phyloP scores from a whole-genome alignment of 2,888 invertebrate species.

The Macrosiphum euphorbiae region DNA sequence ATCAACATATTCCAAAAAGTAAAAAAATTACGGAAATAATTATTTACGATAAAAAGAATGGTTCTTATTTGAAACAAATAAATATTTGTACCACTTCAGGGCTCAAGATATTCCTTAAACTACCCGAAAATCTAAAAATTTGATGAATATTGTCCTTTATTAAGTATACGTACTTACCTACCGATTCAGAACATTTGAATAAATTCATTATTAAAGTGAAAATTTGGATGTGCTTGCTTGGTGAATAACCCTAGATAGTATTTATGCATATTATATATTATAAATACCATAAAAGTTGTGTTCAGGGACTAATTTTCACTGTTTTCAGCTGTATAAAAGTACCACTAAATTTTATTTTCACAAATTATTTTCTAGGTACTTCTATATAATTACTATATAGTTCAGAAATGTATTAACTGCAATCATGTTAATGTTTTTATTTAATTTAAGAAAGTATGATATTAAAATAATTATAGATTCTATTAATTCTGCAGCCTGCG shows the following conservation, averaged over 20 bases:
- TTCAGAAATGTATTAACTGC: neutral
- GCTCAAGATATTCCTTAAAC: neutral
- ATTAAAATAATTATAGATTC: conserved; percentile 1
- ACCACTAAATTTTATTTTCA: neutral
- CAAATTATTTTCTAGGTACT: neutral
- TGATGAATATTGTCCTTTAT: neutral
- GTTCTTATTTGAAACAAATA: neutral
- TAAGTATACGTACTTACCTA: neutral
- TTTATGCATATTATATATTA: neutral
- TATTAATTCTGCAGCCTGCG: neutral
- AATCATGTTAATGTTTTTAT: neutral
- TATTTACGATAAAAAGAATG: neutral
- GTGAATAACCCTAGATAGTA: neutral
- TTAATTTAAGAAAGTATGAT: neutral
- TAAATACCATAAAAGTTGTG: neutral
- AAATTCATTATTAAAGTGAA: neutral
- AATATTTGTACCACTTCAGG: neutral
- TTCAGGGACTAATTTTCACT: neutral
- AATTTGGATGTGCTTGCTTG: neutral
- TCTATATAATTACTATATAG: neutral
- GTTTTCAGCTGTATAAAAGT: neutral
- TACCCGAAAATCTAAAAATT: neutral
- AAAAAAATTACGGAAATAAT: too few relatives aligned
- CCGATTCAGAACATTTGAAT: neutral
- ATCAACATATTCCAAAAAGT: neutral